Percentiles rank a stretch among this genome's conserved stretches.
phyloP scores from a whole-genome alignment of 2,888 invertebrate species.

The Amphimallon solstitiale region DNA sequence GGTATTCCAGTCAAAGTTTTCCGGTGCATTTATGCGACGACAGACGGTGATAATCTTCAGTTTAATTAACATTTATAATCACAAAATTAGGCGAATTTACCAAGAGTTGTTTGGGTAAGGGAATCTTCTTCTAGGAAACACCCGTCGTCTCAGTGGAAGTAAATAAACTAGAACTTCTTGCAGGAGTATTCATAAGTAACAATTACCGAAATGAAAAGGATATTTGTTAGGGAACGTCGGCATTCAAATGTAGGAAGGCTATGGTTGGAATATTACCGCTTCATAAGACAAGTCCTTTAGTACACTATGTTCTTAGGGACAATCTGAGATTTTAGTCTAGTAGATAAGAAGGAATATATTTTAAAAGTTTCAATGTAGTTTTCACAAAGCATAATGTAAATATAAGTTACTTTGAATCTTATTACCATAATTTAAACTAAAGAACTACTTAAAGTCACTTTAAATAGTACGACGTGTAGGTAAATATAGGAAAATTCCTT shows the following conservation, averaged over 20 bases:
- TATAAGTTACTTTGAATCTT: constrained; percentile 3
- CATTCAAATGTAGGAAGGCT: neutral
- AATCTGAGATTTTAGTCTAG: no score
- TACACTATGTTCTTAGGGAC: no score
- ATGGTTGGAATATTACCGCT: neutral
- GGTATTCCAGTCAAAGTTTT: neutral
- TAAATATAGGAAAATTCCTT: neutral
- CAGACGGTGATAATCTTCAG: neutral
- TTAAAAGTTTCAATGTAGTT: neutral
- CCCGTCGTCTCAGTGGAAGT: neutral
- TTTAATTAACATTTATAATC: constrained; percentile 30
- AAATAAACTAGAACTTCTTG: constrained; percentile 15
- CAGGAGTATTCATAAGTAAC: constrained; percentile 4
- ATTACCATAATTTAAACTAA: constrained; percentile 1
- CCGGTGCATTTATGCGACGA: constrained; percentile 5
- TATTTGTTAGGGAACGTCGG: neutral
- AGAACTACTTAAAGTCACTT: neutral
- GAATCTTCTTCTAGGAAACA: constrained; percentile 2
- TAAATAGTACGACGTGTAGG: neutral
- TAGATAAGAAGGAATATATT: neutral
- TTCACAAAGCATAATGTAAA: neutral
- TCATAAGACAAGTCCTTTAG: no score
- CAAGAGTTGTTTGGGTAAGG: neutral
- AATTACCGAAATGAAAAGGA: constrained; percentile 8
- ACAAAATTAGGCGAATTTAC: constrained; percentile 22